Conservation (phyloP, 2,113 vertebrate species). For the Pomatorhinus ruficollis region DNA sequence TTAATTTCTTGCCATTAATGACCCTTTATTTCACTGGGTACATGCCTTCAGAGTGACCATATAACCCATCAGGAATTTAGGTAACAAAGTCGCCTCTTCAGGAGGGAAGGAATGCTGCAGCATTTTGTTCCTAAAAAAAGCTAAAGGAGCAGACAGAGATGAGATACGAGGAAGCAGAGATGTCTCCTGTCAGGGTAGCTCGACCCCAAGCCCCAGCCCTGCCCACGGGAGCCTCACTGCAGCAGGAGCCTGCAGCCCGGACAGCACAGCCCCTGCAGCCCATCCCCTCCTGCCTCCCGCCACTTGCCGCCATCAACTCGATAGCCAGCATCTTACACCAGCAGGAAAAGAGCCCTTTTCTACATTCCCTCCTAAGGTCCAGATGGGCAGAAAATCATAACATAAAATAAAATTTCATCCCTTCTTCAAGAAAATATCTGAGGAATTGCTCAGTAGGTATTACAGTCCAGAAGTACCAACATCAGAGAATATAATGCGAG, state of each 20-base stretch:
- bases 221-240: background rate
- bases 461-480: background rate
- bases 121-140: background rate
- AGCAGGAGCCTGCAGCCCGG: background rate
- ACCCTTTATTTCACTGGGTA: background rate
- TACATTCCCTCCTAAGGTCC: background rate
- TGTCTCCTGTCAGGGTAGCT: background rate
- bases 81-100: background rate
- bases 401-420: background rate
- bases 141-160: background rate
- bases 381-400: background rate
- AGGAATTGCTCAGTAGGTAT: background rate
- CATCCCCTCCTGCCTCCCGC: fast-evolving
- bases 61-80: background rate
- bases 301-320: no score
- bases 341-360: background rate
- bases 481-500: background rate
- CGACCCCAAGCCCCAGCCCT: background rate
- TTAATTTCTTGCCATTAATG: background rate
- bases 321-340: background rate
- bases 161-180: background rate
- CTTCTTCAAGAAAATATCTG: background rate
- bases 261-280: background rate
- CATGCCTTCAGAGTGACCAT: background rate
- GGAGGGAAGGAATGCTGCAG: background rate